Evolutionary conservation across 2,113 vertebrate genomes (phyloP).

Genomic region (Spheniscus mendiculus): DNA sequence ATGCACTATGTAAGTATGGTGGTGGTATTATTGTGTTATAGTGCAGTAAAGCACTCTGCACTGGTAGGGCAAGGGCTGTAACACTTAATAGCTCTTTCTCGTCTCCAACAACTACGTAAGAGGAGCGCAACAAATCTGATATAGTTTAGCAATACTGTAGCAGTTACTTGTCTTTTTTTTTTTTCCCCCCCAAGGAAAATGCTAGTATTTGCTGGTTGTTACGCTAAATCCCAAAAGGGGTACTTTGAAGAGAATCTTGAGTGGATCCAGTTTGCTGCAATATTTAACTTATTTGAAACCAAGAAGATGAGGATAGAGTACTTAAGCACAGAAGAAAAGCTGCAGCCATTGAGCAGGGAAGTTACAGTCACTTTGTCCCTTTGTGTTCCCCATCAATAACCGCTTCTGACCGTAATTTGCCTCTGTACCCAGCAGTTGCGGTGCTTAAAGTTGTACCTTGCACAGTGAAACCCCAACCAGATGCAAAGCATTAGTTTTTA

Average conservation of each 20-base stretch:
- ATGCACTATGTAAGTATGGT: neutral
- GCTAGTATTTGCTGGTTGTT: neutral
- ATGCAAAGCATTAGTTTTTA: neutral
- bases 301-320: neutral
- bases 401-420: neutral
- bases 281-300: neutral
- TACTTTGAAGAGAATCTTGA: neutral
- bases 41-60: neutral
- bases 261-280: neutral
- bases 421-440: neutral
- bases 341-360: neutral
- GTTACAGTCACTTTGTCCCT: neutral
- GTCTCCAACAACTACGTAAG: neutral
- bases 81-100: neutral
- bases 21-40: neutral
- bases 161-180: neutral
- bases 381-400: neutral
- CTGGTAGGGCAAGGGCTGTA: neutral
- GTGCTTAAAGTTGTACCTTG: neutral
- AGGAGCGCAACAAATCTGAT: neutral
- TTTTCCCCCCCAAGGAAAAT: neutral
- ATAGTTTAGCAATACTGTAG: neutral
- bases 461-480: neutral
- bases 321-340: neutral
- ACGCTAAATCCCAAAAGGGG: neutral